Evolutionary conservation across 2,797 vertebrate genomes (phyloP).

Genomic region (Acipenser ruthenus): DNA sequence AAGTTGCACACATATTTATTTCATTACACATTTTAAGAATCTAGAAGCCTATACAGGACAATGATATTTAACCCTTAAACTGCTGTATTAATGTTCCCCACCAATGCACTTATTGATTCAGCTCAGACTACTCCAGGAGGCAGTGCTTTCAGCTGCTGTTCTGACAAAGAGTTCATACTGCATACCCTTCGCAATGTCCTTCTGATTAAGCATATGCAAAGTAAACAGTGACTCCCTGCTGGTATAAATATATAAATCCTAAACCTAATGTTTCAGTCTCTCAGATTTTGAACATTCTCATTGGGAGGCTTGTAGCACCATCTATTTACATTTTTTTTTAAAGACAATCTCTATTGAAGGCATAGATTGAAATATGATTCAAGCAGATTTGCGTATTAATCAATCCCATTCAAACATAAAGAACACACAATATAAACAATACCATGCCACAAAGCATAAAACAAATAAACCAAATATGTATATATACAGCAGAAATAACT

Average conservation of each 20-base stretch:
- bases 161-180: background rate
- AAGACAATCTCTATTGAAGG: too few species aligned
- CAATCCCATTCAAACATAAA: too few species aligned
- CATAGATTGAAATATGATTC: too few species aligned
- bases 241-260: background rate
- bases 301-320: too few species aligned
- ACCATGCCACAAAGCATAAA: too few species aligned
- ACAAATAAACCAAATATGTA: too few species aligned
- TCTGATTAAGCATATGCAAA: background rate
- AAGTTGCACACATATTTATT: background rate
- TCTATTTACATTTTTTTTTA: too few species aligned
- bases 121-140: background rate
- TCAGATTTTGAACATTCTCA: background rate
- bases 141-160: background rate
- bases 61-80: background rate
- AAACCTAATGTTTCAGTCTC: background rate
- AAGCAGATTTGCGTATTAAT: too few species aligned
- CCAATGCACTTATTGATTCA: slow-evolving; percentile 5
- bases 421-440: too few species aligned
- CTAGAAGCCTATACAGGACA: background rate
- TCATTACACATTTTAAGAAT: background rate
- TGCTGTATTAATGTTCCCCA: background rate
- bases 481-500: too few species aligned
- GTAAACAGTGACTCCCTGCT: background rate
- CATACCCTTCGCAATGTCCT: background rate